These are phyloP conservation scores for Sterrhoptilus dennistouni DNA, from an alignment of 2,113 vertebrate genomes.

Conservation along the genomic window DNA sequence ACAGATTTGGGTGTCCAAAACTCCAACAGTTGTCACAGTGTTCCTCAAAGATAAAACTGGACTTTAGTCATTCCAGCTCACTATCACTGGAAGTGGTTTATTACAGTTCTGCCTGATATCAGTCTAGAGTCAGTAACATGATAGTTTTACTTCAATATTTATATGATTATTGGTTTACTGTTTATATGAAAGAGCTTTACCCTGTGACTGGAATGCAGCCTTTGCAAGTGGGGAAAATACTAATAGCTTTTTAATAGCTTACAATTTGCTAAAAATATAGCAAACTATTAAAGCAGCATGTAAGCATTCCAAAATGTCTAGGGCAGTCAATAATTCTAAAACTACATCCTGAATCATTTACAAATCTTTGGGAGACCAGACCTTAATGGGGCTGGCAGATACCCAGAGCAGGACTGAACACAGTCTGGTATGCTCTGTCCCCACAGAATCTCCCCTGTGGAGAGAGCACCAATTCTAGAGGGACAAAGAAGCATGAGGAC, in stretches of 20 bases:
- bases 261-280: not conserved
- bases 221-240: not conserved
- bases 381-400: not conserved
- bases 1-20: not conserved
- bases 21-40: not conserved
- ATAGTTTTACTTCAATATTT: not conserved
- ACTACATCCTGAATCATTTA: not conserved
- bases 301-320: not conserved
- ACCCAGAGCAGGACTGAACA: not conserved
- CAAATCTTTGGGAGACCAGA: not conserved
- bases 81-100: not conserved
- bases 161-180: not conserved
- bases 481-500: not conserved
- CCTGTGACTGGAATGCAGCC: not conserved
- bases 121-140: not conserved
- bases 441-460: not conserved
- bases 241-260: slow-evolving; percentile 8
- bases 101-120: not conserved
- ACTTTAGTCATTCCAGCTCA: not conserved
- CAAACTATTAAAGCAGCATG: not conserved
- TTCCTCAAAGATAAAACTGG: not conserved
- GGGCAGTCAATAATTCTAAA: not conserved
- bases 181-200: not conserved
- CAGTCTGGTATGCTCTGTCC: not conserved
- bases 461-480: not conserved